A percentile compares a stretch with the other conserved stretches of the same genome.
These are phyloP conservation scores for Sepioteuthis lessoniana DNA, from an alignment of 2,888 invertebrate species.

Conservation along the genomic window DNA sequence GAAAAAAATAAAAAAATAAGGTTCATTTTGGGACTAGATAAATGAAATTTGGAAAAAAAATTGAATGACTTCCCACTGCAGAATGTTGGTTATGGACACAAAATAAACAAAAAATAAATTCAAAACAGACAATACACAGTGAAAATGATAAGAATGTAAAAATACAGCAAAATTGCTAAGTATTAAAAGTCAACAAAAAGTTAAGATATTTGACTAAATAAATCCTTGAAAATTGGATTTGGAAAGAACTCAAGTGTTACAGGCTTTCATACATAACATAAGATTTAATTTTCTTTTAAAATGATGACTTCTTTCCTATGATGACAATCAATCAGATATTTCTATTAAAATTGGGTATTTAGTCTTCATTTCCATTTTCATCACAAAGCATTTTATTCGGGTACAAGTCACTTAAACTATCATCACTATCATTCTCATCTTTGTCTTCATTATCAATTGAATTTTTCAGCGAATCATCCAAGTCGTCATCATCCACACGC, in stretches of 20 bases:
- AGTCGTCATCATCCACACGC: slow-evolving; percentile 49
- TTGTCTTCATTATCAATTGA: slow-evolving; percentile 54
- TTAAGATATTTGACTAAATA: neutral
- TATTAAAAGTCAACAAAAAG: neutral
- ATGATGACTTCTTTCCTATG: neutral
- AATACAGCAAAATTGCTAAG: neutral
- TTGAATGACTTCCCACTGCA: neutral
- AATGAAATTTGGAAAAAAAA: neutral
- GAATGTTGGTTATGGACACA: neutral
- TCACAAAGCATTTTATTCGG: slow-evolving; percentile 60
- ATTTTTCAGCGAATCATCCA: slow-evolving; percentile 49
- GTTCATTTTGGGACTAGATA: neutral
- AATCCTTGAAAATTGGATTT: neutral
- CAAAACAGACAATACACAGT: neutral
- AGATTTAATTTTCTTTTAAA: neutral
- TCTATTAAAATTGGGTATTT: neutral
- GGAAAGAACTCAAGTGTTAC: neutral
- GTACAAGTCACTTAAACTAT: slow-evolving; percentile 67
- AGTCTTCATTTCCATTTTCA: neutral
- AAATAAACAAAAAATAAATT: neutral
- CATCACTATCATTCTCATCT: slow-evolving; percentile 55
- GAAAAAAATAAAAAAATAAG: neutral
- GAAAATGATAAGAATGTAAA: neutral
- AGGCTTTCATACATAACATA: neutral
- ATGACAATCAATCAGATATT: neutral